A percentile compares a stretch with the other conserved stretches of the same genome.
phyloP scores from a whole-genome alignment of 2,797 vertebrate genomes.

The Phalanger gymnotis region DNA sequence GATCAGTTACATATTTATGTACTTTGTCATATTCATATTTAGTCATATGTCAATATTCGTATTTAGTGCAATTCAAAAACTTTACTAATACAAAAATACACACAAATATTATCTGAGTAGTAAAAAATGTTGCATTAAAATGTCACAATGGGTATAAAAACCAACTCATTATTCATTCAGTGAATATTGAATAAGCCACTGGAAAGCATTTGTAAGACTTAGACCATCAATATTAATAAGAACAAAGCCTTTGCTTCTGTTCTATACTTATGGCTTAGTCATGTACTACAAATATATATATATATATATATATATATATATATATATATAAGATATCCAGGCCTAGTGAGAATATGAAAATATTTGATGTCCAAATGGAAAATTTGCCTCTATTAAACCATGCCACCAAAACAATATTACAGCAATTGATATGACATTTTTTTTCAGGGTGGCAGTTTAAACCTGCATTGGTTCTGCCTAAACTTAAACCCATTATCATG shows the following conservation, averaged over 20 bases:
- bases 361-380: background rate
- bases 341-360: background rate
- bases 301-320: too few species aligned
- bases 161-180: background rate
- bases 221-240: background rate
- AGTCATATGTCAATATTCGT: background rate
- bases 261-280: background rate
- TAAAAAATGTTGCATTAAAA: background rate
- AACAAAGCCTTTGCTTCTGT: background rate
- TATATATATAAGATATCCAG: background rate
- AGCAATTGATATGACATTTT: background rate
- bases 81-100: background rate
- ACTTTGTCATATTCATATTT: background rate
- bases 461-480: background rate
- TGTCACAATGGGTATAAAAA: background rate
- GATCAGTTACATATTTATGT: background rate
- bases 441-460: background rate
- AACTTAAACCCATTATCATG: background rate
- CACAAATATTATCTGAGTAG: background rate
- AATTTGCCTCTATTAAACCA: background rate
- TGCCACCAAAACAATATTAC: background rate
- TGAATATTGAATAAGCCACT: background rate
- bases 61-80: background rate
- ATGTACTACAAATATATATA: background rate
- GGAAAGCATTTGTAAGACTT: background rate